phyloP scores from a whole-genome alignment of 2,113 vertebrate genomes.

The Phocoena sinus region DNA sequence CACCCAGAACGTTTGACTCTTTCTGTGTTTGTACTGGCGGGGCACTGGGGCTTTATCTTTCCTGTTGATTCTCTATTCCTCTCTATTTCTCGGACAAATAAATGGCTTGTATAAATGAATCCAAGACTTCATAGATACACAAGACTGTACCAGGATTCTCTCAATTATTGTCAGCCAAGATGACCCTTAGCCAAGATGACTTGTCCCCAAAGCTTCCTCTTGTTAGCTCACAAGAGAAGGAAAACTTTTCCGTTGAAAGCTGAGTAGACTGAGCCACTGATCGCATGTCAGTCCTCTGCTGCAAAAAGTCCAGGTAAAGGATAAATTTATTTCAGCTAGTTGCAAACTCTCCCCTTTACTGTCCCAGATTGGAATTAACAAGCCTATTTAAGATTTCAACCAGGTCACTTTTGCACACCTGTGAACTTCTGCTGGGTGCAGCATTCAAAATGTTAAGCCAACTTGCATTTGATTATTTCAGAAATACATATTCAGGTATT shows the following conservation, averaged over 20 bases:
- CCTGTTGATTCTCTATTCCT: background rate
- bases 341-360: background rate
- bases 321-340: background rate
- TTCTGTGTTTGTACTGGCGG: background rate
- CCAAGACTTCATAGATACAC: background rate
- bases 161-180: background rate
- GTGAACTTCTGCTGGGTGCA: background rate
- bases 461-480: conserved; percentile 41
- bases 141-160: background rate
- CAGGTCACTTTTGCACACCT: background rate
- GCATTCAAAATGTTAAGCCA: conserved; percentile 16
- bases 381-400: background rate
- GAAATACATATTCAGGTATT: conserved; percentile 11
- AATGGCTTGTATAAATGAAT: conserved; percentile 1
- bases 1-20: background rate
- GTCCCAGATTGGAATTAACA: background rate
- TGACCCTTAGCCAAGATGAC: background rate
- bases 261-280: background rate
- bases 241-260: background rate
- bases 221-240: background rate
- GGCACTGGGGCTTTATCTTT: background rate
- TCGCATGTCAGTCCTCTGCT: background rate
- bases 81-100: background rate
- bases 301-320: background rate
- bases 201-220: background rate